These are phyloP conservation scores for Caerostris darwini DNA, from an alignment of 1,140 invertebrate species.

Conservation along the genomic window DNA sequence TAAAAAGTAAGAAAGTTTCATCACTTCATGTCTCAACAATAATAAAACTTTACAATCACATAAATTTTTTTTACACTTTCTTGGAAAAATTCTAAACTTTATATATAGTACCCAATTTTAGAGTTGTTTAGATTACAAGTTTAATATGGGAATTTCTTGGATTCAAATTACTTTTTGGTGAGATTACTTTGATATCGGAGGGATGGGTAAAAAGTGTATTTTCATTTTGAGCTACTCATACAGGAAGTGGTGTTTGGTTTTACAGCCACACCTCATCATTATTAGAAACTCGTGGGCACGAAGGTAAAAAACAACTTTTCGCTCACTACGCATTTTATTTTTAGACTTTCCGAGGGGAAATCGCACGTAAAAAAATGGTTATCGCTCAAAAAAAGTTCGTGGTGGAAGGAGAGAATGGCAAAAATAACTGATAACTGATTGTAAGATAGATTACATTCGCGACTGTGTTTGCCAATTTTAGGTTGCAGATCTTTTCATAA, in stretches of 20 bases:
- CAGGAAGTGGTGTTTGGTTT: conserved; percentile 42
- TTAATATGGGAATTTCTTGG: too few species aligned
- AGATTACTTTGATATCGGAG: not conserved
- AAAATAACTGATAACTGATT: conserved; percentile 1
- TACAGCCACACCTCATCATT: conserved; percentile 42
- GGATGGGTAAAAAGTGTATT: not conserved
- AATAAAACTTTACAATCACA: too few species aligned
- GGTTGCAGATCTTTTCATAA: not conserved
- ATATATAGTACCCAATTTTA: too few species aligned
- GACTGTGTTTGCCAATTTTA: not conserved
- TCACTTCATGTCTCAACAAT: too few species aligned
- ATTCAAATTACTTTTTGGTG: too few species aligned
- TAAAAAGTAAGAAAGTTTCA: too few species aligned
- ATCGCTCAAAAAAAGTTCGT: not conserved
- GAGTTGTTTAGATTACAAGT: too few species aligned
- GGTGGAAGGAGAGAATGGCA: not conserved
- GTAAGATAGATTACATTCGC: not conserved
- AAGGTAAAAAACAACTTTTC: not conserved
- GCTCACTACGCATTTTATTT: not conserved
- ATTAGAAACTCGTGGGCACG: conserved; percentile 17
- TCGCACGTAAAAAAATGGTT: not conserved
- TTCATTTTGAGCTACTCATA: conserved; percentile 22
- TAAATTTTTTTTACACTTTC: too few species aligned
- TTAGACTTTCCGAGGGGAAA: conserved; percentile 26
- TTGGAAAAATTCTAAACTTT: too few species aligned